These are phyloP conservation scores for Drosophila merina DNA, from an alignment of 2,888 invertebrate genomes.

Conservation along the genomic window DNA sequence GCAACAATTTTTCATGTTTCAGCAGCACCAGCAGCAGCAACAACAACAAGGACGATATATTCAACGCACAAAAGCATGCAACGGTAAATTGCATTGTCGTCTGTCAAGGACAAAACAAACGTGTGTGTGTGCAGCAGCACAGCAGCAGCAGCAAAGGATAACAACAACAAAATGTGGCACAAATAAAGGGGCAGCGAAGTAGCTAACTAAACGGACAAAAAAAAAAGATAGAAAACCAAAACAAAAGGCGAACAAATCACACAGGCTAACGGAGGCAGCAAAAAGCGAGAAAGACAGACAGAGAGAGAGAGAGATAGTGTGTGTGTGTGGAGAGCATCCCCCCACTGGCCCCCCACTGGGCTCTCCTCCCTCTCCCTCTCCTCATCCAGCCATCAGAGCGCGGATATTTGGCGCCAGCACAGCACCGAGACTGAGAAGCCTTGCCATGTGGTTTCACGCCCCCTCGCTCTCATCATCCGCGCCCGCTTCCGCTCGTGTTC, in stretches of 20 bases:
- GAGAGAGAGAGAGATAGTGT: conserved; percentile 6
- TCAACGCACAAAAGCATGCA: conserved; percentile 64
- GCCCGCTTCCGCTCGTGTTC: conserved; percentile 27
- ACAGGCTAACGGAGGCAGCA: conserved; percentile 37
- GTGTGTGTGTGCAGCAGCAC: conserved; percentile 13
- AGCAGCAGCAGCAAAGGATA: conserved; percentile 22
- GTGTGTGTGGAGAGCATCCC: conserved; percentile 1
- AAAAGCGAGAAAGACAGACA: not conserved
- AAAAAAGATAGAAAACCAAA: conserved; percentile 42
- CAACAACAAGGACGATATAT: conserved; percentile 10
- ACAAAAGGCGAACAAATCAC: conserved; percentile 50
- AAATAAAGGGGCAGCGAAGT: conserved; percentile 41
- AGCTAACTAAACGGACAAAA: conserved; percentile 15
- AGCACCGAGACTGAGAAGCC: conserved; percentile 8
- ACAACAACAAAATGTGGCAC: conserved; percentile 50
- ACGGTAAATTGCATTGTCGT: conserved; percentile 74
- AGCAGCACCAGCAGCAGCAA: conserved; percentile 26
- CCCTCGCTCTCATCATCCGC: conserved; percentile 41
- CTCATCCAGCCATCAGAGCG: conserved; percentile 16
- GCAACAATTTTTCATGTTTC: conserved; percentile 24
- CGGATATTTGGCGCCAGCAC: conserved; percentile 62
- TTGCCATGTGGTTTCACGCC: conserved; percentile 58
- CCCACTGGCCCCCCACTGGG: not conserved
- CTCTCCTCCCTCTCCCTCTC: conserved; percentile 6
- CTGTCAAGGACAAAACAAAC: conserved; percentile 79